phyloP scores from a whole-genome alignment of 2,797 vertebrate species.

The Chaenodraco wilsoni region DNA sequence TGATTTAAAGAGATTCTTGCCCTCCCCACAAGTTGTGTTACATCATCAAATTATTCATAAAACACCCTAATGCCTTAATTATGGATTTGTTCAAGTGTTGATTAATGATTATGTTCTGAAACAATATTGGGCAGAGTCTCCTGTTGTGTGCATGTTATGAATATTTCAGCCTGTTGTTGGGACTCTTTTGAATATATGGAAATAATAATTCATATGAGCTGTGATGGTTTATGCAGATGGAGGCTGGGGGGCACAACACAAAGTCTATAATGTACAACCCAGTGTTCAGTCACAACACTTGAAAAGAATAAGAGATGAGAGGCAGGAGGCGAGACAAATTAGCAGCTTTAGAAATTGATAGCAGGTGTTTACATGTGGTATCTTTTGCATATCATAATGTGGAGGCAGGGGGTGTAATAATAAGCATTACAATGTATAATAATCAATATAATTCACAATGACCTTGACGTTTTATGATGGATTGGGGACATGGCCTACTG shows the following conservation, averaged over 20 bases:
- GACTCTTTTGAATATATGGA: conserved; percentile 70
- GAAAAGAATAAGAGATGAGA: conserved; percentile 68
- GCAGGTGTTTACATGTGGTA: conserved; percentile 80
- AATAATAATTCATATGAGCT: conserved; percentile 59
- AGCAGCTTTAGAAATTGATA: conserved; percentile 74
- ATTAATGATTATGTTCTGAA: conserved; percentile 17
- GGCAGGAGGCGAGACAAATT: conserved; percentile 65
- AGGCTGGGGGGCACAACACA: conserved; percentile 55
- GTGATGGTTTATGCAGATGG: conserved; percentile 72
- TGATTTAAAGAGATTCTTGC: background rate
- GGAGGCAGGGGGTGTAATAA: conserved; percentile 58
- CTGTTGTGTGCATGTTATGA: conserved; percentile 32
- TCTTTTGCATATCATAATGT: conserved; percentile 76
- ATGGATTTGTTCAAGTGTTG: background rate
- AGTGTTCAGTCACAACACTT: conserved; percentile 58
- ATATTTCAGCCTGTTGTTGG: conserved; percentile 1
- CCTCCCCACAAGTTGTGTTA: background rate
- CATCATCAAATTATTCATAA: background rate
- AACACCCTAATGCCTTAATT: background rate
- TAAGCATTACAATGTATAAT: conserved; percentile 75
- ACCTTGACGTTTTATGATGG: conserved; percentile 82
- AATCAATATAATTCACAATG: conserved; percentile 77
- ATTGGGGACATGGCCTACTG: conserved; percentile 77
- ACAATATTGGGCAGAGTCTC: conserved; percentile 17
- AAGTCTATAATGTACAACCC: conserved; percentile 43